phyloP scores from a whole-genome alignment of 2,113 vertebrate genomes.

The Python bivittatus region DNA sequence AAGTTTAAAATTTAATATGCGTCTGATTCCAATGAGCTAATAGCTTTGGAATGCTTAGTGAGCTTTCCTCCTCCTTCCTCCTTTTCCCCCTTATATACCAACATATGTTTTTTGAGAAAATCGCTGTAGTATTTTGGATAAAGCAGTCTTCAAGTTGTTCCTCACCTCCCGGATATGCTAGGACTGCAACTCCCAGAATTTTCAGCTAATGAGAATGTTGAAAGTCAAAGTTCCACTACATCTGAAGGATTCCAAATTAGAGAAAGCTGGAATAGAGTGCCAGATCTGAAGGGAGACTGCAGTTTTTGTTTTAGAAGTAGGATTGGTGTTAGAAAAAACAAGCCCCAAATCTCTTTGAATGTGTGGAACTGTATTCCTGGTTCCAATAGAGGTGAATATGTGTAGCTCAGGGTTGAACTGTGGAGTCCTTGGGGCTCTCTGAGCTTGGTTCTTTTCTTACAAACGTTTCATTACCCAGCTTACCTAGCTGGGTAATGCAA shows the following conservation, averaged over 20 bases:
- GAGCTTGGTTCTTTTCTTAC: too few relatives aligned
- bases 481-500: too few relatives aligned
- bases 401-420: too few relatives aligned
- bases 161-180: neutral
- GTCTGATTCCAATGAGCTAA: neutral
- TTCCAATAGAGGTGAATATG: too few relatives aligned
- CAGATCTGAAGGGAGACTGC: too few relatives aligned
- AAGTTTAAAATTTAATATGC: neutral
- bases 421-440: too few relatives aligned
- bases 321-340: neutral
- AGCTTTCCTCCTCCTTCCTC: too few relatives aligned
- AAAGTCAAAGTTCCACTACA: neutral
- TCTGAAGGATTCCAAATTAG: too few relatives aligned
- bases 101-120: neutral
- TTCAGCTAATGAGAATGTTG: neutral
- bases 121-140: neutral
- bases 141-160: neutral
- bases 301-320: too few relatives aligned
- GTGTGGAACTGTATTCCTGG: neutral
- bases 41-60: neutral
- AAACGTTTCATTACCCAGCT: too few relatives aligned
- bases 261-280: too few relatives aligned
- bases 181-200: neutral
- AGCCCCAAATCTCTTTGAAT: neutral
- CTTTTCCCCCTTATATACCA: too few relatives aligned